A percentile compares a stretch with the other conserved stretches of the same genome.
These are phyloP conservation scores for Ispidina lecontei DNA, from an alignment of 2,797 vertebrate genomes.

Conservation along the genomic window DNA sequence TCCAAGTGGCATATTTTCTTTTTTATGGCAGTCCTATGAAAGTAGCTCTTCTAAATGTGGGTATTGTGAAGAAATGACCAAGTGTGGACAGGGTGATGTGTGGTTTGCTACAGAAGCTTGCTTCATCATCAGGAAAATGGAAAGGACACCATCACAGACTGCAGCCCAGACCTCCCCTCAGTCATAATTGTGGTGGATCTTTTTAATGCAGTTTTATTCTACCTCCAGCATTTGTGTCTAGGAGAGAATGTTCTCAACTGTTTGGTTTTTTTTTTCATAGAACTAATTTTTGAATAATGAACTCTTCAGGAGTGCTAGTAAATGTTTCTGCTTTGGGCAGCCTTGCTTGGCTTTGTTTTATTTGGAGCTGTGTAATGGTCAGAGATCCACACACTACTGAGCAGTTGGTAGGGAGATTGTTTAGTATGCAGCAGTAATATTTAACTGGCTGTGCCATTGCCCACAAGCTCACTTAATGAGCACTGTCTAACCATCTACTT, in stretches of 20 bases:
- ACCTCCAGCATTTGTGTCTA: background rate
- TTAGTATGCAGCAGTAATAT: background rate
- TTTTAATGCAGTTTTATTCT: background rate
- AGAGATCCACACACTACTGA: background rate
- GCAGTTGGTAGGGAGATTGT: background rate
- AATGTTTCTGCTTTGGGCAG: background rate
- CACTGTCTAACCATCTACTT: background rate
- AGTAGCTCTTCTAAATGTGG: background rate
- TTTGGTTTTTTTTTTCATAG: background rate
- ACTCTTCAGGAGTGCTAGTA: background rate
- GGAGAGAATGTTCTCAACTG: accelerated
- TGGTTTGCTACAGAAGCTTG: background rate
- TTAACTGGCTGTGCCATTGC: background rate
- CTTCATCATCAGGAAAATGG: background rate
- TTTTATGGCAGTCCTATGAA: background rate
- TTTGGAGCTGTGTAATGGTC: background rate
- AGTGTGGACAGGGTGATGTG: background rate
- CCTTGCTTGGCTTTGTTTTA: background rate
- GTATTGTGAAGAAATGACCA: background rate
- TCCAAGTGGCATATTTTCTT: background rate
- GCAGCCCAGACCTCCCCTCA: background rate
- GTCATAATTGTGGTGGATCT: background rate
- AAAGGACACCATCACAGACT: background rate
- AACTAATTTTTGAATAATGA: background rate
- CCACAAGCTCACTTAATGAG: background rate